These are phyloP conservation scores for Reticulitermes lucifugus DNA, from an alignment of 2,888 invertebrate genomes.

Conservation along the genomic window DNA sequence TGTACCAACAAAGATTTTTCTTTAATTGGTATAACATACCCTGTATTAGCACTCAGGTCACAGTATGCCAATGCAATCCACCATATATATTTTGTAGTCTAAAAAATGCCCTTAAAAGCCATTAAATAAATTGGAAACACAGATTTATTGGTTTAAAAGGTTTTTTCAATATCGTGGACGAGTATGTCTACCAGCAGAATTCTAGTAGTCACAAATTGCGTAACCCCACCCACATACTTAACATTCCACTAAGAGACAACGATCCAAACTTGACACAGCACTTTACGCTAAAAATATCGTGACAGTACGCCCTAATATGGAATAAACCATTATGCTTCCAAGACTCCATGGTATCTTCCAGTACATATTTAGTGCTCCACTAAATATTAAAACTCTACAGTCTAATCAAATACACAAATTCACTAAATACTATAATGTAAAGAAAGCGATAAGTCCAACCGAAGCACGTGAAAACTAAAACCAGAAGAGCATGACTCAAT, in stretches of 20 bases:
- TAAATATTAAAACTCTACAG: background rate
- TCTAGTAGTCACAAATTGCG: background rate
- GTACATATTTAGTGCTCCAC: background rate
- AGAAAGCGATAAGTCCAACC: background rate
- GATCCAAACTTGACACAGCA: background rate
- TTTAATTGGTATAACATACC: too few species aligned
- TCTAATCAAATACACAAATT: background rate
- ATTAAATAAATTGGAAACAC: too few species aligned
- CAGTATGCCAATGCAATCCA: too few species aligned
- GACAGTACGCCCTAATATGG: conserved; percentile 24
- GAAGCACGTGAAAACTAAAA: background rate
- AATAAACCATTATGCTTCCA: conserved; percentile 12
- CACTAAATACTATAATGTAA: background rate
- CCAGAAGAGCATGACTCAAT: conserved; percentile 32
- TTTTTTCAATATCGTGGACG: too few species aligned
- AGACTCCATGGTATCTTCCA: background rate
- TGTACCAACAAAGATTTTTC: too few species aligned
- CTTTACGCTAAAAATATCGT: background rate
- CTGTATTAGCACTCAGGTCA: too few species aligned
- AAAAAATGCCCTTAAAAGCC: too few species aligned
- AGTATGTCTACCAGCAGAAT: background rate
- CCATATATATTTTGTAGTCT: too few species aligned
- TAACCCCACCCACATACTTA: conserved; percentile 11
- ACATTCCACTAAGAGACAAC: background rate
- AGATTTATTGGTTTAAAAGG: too few species aligned